Percentiles rank a stretch among this genome's conserved stretches.
Evolutionary conservation across 2,888 invertebrate genomes (phyloP).

Genomic region (Eupithecia insigniata): DNA sequence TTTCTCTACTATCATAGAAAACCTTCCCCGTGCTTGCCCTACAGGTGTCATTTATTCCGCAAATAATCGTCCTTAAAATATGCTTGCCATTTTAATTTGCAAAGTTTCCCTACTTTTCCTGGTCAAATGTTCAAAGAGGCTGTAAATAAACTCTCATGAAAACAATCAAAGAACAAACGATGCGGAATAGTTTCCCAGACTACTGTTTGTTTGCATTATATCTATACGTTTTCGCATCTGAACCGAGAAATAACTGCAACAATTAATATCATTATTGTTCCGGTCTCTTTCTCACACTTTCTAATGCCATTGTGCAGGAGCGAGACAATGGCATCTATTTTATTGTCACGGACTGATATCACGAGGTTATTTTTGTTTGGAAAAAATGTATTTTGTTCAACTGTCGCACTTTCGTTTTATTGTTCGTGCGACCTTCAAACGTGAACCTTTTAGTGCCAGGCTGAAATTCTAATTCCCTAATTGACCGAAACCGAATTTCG

Average conservation of each 20-base stretch:
- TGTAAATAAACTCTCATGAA: constrained; percentile 28
- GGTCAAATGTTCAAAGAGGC: constrained; percentile 23
- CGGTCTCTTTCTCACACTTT: constrained; percentile 78
- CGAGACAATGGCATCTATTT: constrained; percentile 72
- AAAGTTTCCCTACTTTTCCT: constrained; percentile 27
- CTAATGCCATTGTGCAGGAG: constrained; percentile 73
- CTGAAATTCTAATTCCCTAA: background rate
- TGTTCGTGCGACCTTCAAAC: constrained; percentile 45
- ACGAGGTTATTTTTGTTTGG: constrained; percentile 54
- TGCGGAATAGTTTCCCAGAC: constrained; percentile 38
- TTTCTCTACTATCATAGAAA: no score
- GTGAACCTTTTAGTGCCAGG: constrained; percentile 33
- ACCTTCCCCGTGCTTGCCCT: no score
- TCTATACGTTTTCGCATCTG: constrained; percentile 41
- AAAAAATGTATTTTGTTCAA: constrained; percentile 40
- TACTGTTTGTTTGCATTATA: constrained; percentile 37
- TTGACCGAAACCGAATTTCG: constrained; percentile 15
- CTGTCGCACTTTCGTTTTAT: constrained; percentile 47
- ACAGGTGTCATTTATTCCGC: background rate
- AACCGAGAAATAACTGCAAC: constrained; percentile 53
- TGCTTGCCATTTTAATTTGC: constrained; percentile 18
- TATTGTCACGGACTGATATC: constrained; percentile 63
- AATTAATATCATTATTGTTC: constrained; percentile 69
- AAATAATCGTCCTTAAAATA: constrained; percentile 14
- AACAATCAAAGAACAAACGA: constrained; percentile 35